A percentile compares a stretch with the other conserved stretches of the same genome.
phyloP scores from a whole-genome alignment of 2,888 invertebrate species.

The Myathropa florea region DNA sequence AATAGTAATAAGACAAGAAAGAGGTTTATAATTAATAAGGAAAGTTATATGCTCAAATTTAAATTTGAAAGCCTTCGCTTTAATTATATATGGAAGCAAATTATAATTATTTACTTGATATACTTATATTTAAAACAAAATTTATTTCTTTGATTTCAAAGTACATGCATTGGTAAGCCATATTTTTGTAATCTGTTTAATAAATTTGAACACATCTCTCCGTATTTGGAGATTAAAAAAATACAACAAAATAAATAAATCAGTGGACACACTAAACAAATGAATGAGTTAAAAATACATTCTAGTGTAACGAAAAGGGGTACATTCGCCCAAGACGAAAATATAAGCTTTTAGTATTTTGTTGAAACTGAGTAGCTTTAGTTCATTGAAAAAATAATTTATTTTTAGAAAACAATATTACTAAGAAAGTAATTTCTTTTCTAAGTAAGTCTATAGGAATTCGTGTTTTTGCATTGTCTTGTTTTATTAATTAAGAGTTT shows the following conservation, averaged over 20 bases:
- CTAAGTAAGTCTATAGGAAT: not conserved
- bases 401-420: slow-evolving; percentile 34
- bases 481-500: not conserved
- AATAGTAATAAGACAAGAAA: too few relatives aligned
- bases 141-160: not conserved
- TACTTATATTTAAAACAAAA: not conserved
- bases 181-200: not conserved
- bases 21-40: too few relatives aligned
- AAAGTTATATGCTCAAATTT: not conserved
- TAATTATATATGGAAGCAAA: not conserved
- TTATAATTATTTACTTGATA: not conserved
- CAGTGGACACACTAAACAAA: slow-evolving; percentile 43
- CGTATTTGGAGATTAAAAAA: not conserved
- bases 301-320: slow-evolving; percentile 46
- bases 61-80: too few relatives aligned
- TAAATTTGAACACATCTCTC: not conserved
- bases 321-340: slow-evolving; percentile 47
- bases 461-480: not conserved
- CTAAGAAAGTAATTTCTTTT: not conserved
- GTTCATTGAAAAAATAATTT: slow-evolving; percentile 50
- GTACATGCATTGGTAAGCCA: not conserved
- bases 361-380: slow-evolving; percentile 64
- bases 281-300: slow-evolving; percentile 60
- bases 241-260: slow-evolving; percentile 5
- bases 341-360: slow-evolving; percentile 67